Evolutionary conservation across 2,888 invertebrate species (phyloP), one percentile per base, ranked within the genome.

Genomic region (Hirudinaria manillensis): DNA sequence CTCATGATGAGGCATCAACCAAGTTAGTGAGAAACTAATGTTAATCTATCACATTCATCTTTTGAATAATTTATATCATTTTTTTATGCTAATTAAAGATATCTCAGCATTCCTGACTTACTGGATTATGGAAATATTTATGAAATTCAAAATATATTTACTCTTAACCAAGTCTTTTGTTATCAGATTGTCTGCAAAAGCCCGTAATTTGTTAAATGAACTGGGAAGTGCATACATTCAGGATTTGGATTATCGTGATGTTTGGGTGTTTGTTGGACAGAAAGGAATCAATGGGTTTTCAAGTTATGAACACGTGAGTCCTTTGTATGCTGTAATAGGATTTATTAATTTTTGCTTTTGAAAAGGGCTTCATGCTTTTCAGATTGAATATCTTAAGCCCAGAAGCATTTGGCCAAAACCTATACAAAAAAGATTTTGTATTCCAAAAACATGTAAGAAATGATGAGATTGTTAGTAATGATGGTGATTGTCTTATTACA

Each of bases 211-310:
- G 34, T 82, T 88, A 51, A 87, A 86, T 80, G 84, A 87, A 72
- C 82, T 88, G 77, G 88, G 88, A 71, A 88, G 88, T 79, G 87
- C 87, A 55, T 84, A 86, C 82, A 86, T 88, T 73, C 87, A 88
- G 81, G 87, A 88, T 78, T 81, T 89, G 10, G 86, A 87, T 77
- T 88, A 87, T 81, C 83, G 88, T 32, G 87, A 87, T 70, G 86
- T 87, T 61, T 89, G 88, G 88, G 87, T 85, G 78, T 85, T 88
- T 82, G 83, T 88, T 4, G 86, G 87, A 0, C 76, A 74, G 73
- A 67, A 74, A 38, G 73, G 73, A 13, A 73, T 76, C 19, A 10
- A 29, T 19, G 76, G 76, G 27, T 76, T 73, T 36, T 56, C 72
- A 32, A 29, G 38, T 16, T 32, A 36, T n/a, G 76, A 76, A 65